Conservation (phyloP, 2,113 vertebrate species). For the Plectropomus leopardus region DNA sequence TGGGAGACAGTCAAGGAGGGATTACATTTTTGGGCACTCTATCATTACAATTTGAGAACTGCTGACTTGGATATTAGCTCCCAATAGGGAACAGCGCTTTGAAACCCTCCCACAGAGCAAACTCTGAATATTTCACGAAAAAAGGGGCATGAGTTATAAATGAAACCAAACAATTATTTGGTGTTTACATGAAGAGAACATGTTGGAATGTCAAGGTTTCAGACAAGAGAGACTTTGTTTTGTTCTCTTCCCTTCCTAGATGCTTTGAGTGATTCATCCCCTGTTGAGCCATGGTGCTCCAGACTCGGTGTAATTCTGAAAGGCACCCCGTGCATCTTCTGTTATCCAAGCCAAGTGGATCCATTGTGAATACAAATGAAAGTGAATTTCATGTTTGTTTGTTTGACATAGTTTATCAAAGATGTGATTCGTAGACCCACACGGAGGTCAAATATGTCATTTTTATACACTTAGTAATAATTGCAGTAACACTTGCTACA, state of each 20-base stretch:
- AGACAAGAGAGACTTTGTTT: constrained; percentile 50
- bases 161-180: constrained; percentile 73
- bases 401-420: constrained; percentile 45
- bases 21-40: constrained; percentile 83
- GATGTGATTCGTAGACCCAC: not conserved
- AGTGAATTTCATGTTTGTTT: constrained; percentile 38
- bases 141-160: constrained; percentile 55
- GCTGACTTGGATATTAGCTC: constrained; percentile 82
- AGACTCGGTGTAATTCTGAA: constrained; percentile 51
- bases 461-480: constrained; percentile 27
- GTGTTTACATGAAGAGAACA: constrained; percentile 51
- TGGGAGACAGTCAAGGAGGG: constrained; percentile 81
- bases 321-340: constrained; percentile 31
- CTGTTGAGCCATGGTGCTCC: constrained; percentile 42
- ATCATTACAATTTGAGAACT: constrained; percentile 82
- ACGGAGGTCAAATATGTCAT: constrained; percentile 46
- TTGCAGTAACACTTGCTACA: constrained; percentile 11
- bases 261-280: constrained; percentile 55
- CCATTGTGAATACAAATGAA: constrained; percentile 39
- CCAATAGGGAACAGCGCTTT: constrained; percentile 69
- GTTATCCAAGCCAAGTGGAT: constrained; percentile 16
- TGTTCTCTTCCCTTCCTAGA: constrained; percentile 32
- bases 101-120: constrained; percentile 62
- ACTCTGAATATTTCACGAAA: constrained; percentile 67
- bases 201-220: constrained; percentile 54